Base-by-base conservation (phyloP, 2,888 invertebrate species). In the Drosophila austrosaltans region DNA sequence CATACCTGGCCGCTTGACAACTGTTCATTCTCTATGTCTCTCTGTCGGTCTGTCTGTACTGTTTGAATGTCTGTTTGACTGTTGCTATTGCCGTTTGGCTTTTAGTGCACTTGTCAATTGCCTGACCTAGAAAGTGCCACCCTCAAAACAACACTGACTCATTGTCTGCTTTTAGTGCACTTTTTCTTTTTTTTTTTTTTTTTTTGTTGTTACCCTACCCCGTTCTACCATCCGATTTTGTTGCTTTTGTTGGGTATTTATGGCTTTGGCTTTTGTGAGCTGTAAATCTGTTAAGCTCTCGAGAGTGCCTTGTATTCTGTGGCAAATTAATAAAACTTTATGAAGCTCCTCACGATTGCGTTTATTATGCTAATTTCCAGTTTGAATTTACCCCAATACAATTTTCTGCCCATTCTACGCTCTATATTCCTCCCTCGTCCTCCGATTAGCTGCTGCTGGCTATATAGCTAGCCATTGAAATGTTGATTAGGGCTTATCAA, bases 101-200 rank as follows among this genome's bases (percentile, higher is more conserved):
- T 87, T 87, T 75, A 87, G 79, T 84, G 82, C 84, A 81, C 73
- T 87, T 78, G 84, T 79, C 87, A 87, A 81, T 83, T 81, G 84
- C 66, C 82, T 81, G 79, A 84, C 85, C 87, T 76, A 84, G 60
- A 84, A 84, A 81, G 66, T 76, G 65, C 40, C 57, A 20, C 56
- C 60, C 69, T 30, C 20, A 63, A 63, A 65, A 69, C 64, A 62
- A 30, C 20, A 39, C 66, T 62, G 64, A 63, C 62, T 64, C 74
- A 75, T 72, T 72, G 72, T 64, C 57, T 66, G 64, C 67, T 77
- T 66, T 70, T 65, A 65, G 66, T 69, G 72, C 68, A 66, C 58
- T 66, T 69, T 60, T 60, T 56, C 54, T 57, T 28, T 12, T 20
- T 63, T n/a, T n/a, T n/a, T n/a, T n/a, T n/a, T n/a, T 60, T 56